Evolutionary conservation across 2,888 invertebrate genomes (phyloP).

Genomic region (Elgonia sp.): DNA sequence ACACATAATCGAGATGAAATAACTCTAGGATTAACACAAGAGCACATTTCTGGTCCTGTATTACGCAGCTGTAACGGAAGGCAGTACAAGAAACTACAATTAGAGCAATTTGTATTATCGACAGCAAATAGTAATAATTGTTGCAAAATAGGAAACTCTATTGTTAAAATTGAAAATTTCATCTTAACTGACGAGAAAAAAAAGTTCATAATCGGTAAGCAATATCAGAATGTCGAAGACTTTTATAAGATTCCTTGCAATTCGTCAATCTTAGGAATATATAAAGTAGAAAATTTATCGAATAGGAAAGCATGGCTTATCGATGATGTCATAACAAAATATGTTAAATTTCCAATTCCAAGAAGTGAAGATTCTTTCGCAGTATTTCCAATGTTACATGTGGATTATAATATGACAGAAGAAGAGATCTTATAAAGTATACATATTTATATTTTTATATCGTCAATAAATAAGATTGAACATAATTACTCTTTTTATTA

Average conservation of each 20-base stretch:
- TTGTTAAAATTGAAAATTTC: slow-evolving; percentile 28
- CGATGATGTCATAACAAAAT: neutral
- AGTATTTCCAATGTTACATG: too few relatives aligned
- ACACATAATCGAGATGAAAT: neutral
- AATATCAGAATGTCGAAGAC: slow-evolving; percentile 9
- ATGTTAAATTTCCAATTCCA: too few relatives aligned
- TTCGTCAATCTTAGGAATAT: neutral
- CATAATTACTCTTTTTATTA: too few relatives aligned
- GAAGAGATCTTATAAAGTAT: too few relatives aligned
- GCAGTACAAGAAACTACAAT: slow-evolving; percentile 1
- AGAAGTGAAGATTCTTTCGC: too few relatives aligned
- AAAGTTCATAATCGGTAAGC: slow-evolving; percentile 2
- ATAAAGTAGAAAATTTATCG: slow-evolving; percentile 19
- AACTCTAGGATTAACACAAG: neutral
- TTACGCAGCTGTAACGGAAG: neutral
- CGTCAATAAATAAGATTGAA: too few relatives aligned
- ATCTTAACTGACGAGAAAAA: neutral
- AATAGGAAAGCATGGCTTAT: neutral
- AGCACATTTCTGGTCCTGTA: slow-evolving; percentile 5
- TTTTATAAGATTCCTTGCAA: slow-evolving; percentile 12
- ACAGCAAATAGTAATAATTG: slow-evolving; percentile 7
- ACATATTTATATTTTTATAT: too few relatives aligned
- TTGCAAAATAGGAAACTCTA: neutral
- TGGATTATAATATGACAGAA: too few relatives aligned
- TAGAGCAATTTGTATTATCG: neutral